Evolutionary conservation across 2,113 vertebrate genomes (phyloP), one percentile per base, ranked within the genome.

Genomic region (Microcebus jonahi): DNA sequence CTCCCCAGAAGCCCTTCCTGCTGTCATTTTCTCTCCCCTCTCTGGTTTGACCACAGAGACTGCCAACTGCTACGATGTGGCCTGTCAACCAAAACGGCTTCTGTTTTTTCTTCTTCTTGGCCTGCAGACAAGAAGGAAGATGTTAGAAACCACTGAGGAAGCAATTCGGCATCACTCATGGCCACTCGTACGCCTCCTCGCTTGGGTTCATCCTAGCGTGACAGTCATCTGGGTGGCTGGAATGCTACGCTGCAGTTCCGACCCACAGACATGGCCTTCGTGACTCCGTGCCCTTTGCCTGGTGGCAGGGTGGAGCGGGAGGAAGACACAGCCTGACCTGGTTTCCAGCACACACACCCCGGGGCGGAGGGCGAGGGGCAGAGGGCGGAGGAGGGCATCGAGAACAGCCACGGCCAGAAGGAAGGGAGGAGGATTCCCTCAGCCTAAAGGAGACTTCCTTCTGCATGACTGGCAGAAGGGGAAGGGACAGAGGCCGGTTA

Each of bases 231-330:
- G 9, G 6, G 39, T 15, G 55, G 29, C 8, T 4, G 6, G 21
- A 34, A 29, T 5, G 31, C 53, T 29, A 42, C 17, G 2, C 18
- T 55, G 87, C 18, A 21, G 57, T 14, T 45, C 18, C 23, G 1
- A 50, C 29, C 9, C 2, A 0, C 39, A 50, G 15, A n/a, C 27
- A 21, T 4, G 3, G 36, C 36, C 20, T 23, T 4, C 7, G 53
- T 23, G 68, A 7, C 27, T 29, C 31, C 8, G 57, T 17, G 6
- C 71, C 63, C 42, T 89, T 61, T 29, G 20, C 3, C 31, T 8
- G 31, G 21, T 27, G 14, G 20, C n/a, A 36, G 29, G 39, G 18
- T 21, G n/a, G 55, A 76, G 31, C 9, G 2, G 9, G 50, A 55
- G 18, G 50, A 55, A 79, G 75, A 77, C 17, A n/a, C 13, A 36